These are phyloP conservation scores for Dasysyrphus albostriatus DNA, from an alignment of 2,888 invertebrate genomes.

Conservation along the genomic window DNA sequence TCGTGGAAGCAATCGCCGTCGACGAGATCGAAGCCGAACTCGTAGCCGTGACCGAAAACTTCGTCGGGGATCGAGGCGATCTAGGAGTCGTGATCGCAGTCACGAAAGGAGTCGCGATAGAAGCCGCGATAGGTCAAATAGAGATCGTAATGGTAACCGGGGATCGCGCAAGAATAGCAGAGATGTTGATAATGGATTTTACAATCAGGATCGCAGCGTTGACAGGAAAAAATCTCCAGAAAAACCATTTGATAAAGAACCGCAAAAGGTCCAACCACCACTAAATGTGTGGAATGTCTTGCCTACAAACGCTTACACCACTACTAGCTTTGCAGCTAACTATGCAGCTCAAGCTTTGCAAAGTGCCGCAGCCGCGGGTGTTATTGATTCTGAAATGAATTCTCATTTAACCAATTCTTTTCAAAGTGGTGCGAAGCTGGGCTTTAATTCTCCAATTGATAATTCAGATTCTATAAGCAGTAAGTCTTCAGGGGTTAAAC, in stretches of 20 bases:
- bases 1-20: conserved; percentile 81
- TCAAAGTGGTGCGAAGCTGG: neutral
- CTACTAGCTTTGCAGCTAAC: conserved; percentile 51
- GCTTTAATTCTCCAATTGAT: conserved; percentile 37
- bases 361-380: conserved; percentile 36
- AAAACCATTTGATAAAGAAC: conserved; percentile 39
- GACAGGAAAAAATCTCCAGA: conserved; percentile 46
- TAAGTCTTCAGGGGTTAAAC: conserved; percentile 8
- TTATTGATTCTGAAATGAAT: conserved; percentile 19
- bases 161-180: conserved; percentile 46
- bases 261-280: neutral
- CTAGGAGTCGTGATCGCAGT: conserved; percentile 81
- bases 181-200: conserved; percentile 30
- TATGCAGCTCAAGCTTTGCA: conserved; percentile 64
- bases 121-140: conserved; percentile 76
- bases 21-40: conserved; percentile 79
- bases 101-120: conserved; percentile 83
- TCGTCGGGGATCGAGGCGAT: conserved; percentile 78
- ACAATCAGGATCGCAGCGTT: conserved; percentile 31
- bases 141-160: conserved; percentile 84
- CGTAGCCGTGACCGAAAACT: conserved; percentile 85
- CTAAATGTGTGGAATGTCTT: conserved; percentile 52
- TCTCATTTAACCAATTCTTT: conserved; percentile 8
- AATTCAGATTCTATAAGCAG: neutral
- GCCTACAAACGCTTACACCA: conserved; percentile 71